Conservation (phyloP, 1,140 invertebrate genomes). For the Sesamia nonagrioides region DNA sequence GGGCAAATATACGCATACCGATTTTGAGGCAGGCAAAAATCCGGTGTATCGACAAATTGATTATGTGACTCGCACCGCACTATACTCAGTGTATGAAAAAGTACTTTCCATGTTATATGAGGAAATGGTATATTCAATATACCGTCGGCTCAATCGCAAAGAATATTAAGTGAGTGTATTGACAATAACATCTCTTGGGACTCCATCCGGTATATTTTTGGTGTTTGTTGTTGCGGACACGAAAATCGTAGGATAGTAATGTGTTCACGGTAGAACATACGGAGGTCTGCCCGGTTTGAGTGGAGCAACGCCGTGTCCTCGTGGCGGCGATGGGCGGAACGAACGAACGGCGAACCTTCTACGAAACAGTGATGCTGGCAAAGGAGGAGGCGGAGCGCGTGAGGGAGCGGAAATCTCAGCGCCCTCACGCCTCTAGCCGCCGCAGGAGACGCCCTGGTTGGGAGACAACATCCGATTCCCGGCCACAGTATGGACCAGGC, state of each 20-base stretch:
- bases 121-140: slow-evolving; percentile 32
- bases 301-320: too few relatives aligned
- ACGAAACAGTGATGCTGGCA: too few relatives aligned
- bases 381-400: too few relatives aligned
- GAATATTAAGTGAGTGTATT: slow-evolving; percentile 23
- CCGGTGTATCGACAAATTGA: slow-evolving; percentile 29
- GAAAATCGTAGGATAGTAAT: not conserved
- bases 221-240: not conserved
- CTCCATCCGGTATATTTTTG: not conserved
- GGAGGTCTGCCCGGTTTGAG: too few relatives aligned
- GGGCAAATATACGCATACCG: slow-evolving; percentile 22
- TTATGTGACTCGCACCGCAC: not conserved
- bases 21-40: not conserved
- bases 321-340: too few relatives aligned
- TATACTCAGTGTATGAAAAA: not conserved
- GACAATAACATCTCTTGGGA: not conserved
- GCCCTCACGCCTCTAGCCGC: too few relatives aligned
- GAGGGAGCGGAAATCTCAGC: too few relatives aligned
- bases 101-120: not conserved
- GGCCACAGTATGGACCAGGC: too few relatives aligned
- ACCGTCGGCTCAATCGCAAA: not conserved
- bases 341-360: too few relatives aligned
- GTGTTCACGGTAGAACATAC: too few relatives aligned
- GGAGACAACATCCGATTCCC: too few relatives aligned
- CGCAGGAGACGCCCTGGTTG: too few relatives aligned